Evolutionary conservation across 2,113 vertebrate species (phyloP).

Genomic region (Dipodomys merriami): DNA sequence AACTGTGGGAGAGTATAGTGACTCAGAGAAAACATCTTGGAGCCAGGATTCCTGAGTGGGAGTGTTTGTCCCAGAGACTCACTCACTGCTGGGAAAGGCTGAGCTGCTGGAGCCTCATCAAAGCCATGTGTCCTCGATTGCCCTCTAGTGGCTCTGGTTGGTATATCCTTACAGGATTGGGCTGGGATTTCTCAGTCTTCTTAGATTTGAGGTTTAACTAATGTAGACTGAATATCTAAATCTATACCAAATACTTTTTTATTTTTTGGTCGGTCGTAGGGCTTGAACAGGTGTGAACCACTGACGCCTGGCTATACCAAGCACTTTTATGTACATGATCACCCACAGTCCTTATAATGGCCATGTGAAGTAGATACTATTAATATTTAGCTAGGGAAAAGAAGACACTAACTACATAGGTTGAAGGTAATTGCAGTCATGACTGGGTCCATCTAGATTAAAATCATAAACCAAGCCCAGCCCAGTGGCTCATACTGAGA

Average conservation of each 20-base stretch:
- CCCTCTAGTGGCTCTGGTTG: conserved; percentile 68
- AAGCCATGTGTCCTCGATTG: not conserved
- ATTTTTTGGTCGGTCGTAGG: too few relatives aligned
- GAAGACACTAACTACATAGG: not conserved
- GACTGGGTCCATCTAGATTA: too few relatives aligned
- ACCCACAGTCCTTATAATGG: not conserved
- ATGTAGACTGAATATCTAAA: not conserved
- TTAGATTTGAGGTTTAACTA: not conserved
- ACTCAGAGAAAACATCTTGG: conserved; percentile 65
- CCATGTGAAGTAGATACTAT: not conserved
- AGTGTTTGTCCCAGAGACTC: conserved; percentile 25
- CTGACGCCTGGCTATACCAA: not conserved
- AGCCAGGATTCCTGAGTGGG: conserved; percentile 55
- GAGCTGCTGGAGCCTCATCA: not conserved
- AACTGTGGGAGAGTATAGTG: conserved; percentile 49
- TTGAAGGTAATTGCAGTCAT: not conserved
- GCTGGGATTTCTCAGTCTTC: not conserved
- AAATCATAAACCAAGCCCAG: too few relatives aligned
- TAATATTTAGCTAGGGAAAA: not conserved
- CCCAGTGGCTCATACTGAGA: too few relatives aligned
- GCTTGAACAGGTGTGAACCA: too few relatives aligned
- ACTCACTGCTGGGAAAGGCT: conserved; percentile 16
- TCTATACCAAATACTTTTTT: too few relatives aligned
- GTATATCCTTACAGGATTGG: conserved; percentile 47
- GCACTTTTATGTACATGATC: not conserved